phyloP scores from a whole-genome alignment of 64 coral and sea anemone genomes.

The Stichodactyla mertensii region DNA sequence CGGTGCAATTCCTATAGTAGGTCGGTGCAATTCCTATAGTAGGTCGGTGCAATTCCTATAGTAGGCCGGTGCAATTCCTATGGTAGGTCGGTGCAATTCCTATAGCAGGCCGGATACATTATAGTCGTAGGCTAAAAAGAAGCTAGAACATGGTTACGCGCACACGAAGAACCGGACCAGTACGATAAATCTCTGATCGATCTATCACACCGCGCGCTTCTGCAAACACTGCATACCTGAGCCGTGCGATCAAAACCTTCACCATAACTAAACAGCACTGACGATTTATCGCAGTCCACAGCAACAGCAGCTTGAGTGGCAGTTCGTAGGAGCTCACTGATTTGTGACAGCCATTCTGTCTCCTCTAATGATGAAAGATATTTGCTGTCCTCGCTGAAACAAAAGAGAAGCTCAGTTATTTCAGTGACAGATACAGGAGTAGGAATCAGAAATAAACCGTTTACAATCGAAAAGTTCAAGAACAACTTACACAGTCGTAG shows the following conservation, averaged over 20 bases:
- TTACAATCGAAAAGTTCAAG: neutral
- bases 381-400: conserved; percentile 75
- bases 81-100: no score
- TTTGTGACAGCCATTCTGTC: conserved; percentile 77
- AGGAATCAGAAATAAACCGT: no score
- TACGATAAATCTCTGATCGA: no score
- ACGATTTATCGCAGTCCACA: conserved; percentile 79
- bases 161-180: no score
- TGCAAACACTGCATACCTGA: conserved; percentile 35
- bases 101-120: no score
- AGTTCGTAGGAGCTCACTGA: conserved; percentile 83
- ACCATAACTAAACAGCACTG: conserved; percentile 92
- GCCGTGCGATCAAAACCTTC: conserved; percentile 88
- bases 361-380: conserved; percentile 79
- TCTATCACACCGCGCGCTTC: no score
- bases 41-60: no score
- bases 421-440: neutral
- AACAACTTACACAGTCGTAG: conserved; percentile 56
- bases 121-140: no score
- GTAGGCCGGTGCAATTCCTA: no score
- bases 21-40: no score
- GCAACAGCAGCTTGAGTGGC: conserved; percentile 85
- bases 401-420: neutral
- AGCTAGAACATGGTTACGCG: no score
- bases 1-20: no score